phyloP scores from a whole-genome alignment of 2,113 vertebrate genomes.

The Bubalus kerabau region DNA sequence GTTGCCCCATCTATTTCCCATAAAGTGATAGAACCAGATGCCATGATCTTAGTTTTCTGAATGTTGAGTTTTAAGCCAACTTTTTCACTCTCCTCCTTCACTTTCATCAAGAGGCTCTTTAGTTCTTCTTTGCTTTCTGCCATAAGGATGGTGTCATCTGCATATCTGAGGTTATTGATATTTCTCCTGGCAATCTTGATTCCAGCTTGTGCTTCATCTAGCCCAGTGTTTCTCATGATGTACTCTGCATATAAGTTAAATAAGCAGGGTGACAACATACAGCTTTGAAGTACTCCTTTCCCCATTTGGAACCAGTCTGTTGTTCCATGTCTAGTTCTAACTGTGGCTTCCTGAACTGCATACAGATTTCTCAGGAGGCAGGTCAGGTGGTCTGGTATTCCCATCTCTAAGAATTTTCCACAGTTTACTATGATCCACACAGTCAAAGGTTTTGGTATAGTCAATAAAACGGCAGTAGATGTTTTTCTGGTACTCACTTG shows the following conservation, averaged over 20 bases:
- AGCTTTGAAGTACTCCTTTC: neutral
- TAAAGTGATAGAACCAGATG: neutral
- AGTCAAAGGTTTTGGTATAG: neutral
- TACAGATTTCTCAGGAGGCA: neutral
- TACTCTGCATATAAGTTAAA: neutral
- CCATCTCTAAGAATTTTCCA: neutral
- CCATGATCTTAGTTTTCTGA: neutral
- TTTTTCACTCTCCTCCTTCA: neutral
- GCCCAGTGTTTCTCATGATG: neutral
- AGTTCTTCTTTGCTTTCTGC: neutral
- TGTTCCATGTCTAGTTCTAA: neutral
- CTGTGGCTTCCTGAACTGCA: neutral
- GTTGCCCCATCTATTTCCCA: neutral
- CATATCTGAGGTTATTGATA: neutral
- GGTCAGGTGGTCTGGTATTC: neutral
- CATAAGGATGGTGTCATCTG: neutral
- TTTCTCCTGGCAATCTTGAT: neutral
- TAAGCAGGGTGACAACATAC: neutral
- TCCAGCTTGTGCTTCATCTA: neutral
- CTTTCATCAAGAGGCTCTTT: neutral
- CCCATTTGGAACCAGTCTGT: neutral
- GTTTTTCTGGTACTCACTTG: neutral
- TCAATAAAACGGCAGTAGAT: neutral
- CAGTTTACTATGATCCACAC: neutral
- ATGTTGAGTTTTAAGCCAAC: neutral